Evolutionary conservation across 2,888 invertebrate species (phyloP), one percentile per base, ranked within the genome.

Genomic region (Andrena flavipes): DNA sequence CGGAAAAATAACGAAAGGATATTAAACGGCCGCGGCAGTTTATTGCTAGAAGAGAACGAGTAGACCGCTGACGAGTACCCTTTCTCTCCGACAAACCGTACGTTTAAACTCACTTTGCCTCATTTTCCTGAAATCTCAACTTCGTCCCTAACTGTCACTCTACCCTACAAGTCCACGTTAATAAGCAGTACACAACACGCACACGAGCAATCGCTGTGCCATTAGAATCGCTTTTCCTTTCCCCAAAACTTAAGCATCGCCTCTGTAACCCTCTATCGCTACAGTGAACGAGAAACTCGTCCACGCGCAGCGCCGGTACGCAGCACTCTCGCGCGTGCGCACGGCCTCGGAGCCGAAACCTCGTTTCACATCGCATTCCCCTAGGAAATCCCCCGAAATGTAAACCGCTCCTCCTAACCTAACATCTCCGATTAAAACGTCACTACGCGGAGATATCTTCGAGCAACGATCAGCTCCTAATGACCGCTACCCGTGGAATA

Each of bases 21-120:
- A 72, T 82, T 84, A 84, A 78, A 67, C 71, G 73, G 49, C 71
- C 72, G 67, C 64, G 78, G 70, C 73, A 42, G 76, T 65, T 84
- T 30, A 76, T 73, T 78, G 78, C 54, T 60, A 62, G 72, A 78
- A 42, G 73, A 76, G 76, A 84, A 84, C 70, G 30, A 63, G 65
- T 42, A 60, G 64, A 82, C 73, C 72, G 68, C 72, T 54, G 56
- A 54, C 65, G 42, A 35, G 56, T 72, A 71, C 68, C 73, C 80
- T 84, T 85, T 84, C 84, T 76, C 77, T 63, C 73, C 20, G 62
- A 30, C 20, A 26, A 42, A n/a, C 13, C 20, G 20, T 33, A 42
- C 42, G 42, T 42, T 42, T 42, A 42, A 42, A 13, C 42, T 42
- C 42, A 42, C 16, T 16, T 16, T 42, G 42, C 42, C 16, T 42